A percentile compares a stretch with the other conserved stretches of the same genome.
phyloP scores from a whole-genome alignment of 2,113 vertebrate species.

The Vulpes ferrilata region DNA sequence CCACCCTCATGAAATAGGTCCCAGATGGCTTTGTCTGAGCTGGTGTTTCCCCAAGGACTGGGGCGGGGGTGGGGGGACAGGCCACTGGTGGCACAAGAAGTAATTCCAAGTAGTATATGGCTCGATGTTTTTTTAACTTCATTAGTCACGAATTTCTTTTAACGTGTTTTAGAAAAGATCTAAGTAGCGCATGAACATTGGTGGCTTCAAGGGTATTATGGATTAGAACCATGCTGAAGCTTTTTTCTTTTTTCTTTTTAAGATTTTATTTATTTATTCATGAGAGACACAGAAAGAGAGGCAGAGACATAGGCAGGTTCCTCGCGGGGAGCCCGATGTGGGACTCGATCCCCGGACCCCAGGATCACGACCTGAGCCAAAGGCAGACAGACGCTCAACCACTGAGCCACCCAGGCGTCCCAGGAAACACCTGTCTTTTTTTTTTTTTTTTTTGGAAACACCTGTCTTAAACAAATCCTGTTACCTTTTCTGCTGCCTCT shows the following conservation, averaged over 20 bases:
- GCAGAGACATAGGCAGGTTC: too few relatives aligned
- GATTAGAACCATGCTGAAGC: conserved; percentile 25
- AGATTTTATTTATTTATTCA: too few relatives aligned
- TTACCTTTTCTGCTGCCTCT: conserved; percentile 40
- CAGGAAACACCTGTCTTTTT: not conserved
- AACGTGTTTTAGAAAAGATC: conserved; percentile 29
- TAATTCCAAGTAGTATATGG: conserved; percentile 41
- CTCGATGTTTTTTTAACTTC: not conserved
- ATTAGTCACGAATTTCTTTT: conserved; percentile 18
- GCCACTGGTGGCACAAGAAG: not conserved
- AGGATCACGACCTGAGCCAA: too few relatives aligned
- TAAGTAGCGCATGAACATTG: conserved; percentile 25
- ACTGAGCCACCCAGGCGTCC: too few relatives aligned
- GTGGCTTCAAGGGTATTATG: conserved; percentile 1
- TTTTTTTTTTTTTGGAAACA: too few relatives aligned
- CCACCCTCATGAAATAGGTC: not conserved
- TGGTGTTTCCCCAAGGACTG: not conserved
- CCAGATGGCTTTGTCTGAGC: not conserved
- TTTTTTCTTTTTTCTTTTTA: not conserved
- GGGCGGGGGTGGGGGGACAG: not conserved
- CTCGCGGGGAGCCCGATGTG: too few relatives aligned
- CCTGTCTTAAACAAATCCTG: not conserved
- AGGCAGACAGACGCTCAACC: too few relatives aligned
- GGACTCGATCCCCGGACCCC: too few relatives aligned
- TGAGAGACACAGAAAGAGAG: too few relatives aligned